Conservation (phyloP, 2,888 invertebrate genomes). For the Eupithecia abbreviata region DNA sequence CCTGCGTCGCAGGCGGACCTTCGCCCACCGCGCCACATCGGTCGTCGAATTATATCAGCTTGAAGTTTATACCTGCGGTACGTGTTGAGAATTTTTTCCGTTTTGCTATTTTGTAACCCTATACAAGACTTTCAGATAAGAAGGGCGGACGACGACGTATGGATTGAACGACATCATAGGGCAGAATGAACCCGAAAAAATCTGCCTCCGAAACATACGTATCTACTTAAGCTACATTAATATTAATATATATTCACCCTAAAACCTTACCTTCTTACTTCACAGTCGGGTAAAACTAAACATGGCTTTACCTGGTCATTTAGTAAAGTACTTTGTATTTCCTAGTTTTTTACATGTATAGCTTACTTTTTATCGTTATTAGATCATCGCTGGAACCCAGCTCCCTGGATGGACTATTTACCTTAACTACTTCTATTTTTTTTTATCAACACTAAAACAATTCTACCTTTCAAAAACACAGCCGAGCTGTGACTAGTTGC, state of each 20-base stretch:
- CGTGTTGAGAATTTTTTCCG: background rate
- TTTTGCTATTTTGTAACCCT: background rate
- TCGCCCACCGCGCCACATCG: no score
- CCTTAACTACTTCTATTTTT: no score
- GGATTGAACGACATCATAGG: background rate
- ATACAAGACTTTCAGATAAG: background rate
- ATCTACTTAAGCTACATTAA: no score
- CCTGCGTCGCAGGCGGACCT: no score
- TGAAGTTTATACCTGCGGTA: background rate
- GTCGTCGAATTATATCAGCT: no score
- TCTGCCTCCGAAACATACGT: background rate
- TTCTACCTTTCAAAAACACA: no score
- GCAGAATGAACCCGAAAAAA: background rate
- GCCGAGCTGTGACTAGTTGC: background rate
- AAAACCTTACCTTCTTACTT: background rate
- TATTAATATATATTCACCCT: background rate
- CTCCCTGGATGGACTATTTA: background rate
- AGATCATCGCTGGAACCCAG: background rate
- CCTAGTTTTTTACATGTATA: no score
- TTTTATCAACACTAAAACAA: no score
- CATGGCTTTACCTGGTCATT: background rate
- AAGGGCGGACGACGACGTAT: background rate
- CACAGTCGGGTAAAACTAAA: background rate
- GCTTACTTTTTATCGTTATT: no score
- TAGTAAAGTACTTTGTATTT: background rate